phyloP scores from a whole-genome alignment of 64 coral and sea anemone genomes.

The Anthopleura sola region DNA sequence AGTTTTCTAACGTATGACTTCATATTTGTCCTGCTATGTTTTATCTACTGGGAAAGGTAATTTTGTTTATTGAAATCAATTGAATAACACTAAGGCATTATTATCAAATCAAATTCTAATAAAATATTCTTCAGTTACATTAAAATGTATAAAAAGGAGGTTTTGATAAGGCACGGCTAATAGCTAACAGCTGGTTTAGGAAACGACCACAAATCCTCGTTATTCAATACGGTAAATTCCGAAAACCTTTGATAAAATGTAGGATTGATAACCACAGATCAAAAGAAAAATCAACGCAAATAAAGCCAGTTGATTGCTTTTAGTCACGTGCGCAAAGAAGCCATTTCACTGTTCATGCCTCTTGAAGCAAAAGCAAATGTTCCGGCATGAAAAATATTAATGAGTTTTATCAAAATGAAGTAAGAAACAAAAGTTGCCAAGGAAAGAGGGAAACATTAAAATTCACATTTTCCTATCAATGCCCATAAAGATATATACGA shows the following conservation, averaged over 20 bases:
- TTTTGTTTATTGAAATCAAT: neutral
- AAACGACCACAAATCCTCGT: neutral
- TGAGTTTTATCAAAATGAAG: neutral
- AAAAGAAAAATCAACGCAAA: neutral
- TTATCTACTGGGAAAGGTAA: too few species aligned
- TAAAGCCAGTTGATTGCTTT: neutral
- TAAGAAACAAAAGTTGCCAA: neutral
- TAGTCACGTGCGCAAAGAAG: neutral
- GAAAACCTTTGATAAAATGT: neutral
- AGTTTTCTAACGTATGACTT: too few species aligned
- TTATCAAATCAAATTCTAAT: neutral
- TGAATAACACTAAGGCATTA: neutral
- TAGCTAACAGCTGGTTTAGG: neutral
- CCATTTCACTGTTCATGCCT: neutral
- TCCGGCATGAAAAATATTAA: neutral
- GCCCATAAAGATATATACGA: neutral
- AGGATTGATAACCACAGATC: neutral
- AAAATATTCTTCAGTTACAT: neutral
- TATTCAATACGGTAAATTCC: neutral
- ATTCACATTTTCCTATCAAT: neutral
- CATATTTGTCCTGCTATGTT: too few species aligned
- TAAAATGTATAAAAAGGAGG: neutral
- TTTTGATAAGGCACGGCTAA: neutral
- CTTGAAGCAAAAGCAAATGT: neutral
- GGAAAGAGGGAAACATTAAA: neutral